Evolutionary conservation across 2,113 vertebrate genomes (phyloP), one percentile per base, ranked within the genome.

Genomic region (Anarrhichthys ocellatus): DNA sequence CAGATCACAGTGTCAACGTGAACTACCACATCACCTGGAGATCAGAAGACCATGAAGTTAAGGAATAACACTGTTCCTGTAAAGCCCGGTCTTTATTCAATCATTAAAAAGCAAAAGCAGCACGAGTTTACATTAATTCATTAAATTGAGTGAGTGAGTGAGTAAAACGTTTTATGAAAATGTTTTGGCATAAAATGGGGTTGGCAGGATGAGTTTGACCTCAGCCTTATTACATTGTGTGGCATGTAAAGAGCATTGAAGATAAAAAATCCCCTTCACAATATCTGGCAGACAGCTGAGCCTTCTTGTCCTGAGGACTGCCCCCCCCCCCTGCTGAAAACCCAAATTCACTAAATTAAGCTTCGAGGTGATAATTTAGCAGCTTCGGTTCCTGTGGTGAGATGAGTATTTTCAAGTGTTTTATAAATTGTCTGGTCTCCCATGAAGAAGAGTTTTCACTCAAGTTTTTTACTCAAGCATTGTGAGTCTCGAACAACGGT

Each of bases 351-450:
- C 29, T 9, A 54, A 27, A 56, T 64, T 22, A 76, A 71, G 46
- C 58, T 27, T 7, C 20, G 20, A 27, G 48, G 58, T 56, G 38
- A 63, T 76, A 42, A 64, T 71, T 82, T 64, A 46, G 22, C 46
- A 36, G 27, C 44, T 50, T 70, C 20, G 4, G 9, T 36, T 63
- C 58, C 54, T 32, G 36, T 56, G 27, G 27, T 17, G 63, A 27
- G 50, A 66, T 13, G 2, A 73, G 9, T 17, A 18, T 36, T 63
- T 59, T 22, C 29, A 50, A 48, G 50, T 50, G 40, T 76, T 76
- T 68, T 6, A 68, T 42, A 48, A 73, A 48, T 38, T 48, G 52
- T 73, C 50, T 48, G 61, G 1, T 27, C 15, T 46, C 27, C 70
- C 14, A 58, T 27, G 29, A 66, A 67, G 62, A 74, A 14, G 22